Conservation (phyloP, 2,888 invertebrate species). For the Sesia bembeciformis region DNA sequence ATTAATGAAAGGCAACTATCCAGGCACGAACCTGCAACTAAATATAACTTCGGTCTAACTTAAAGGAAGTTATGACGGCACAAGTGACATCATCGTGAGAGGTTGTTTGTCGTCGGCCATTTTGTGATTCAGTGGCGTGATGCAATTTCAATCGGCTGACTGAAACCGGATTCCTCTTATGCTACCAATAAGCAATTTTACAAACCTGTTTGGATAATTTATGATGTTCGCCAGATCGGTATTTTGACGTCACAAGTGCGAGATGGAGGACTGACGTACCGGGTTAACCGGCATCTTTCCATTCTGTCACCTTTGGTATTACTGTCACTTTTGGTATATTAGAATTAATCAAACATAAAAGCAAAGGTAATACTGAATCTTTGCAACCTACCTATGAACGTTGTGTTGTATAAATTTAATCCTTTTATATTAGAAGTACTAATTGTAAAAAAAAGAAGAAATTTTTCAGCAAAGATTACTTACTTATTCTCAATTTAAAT, state of each 20-base stretch:
- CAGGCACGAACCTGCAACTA: background rate
- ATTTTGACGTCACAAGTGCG: background rate
- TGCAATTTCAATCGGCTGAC: slow-evolving; percentile 11
- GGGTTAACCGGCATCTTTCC: no score
- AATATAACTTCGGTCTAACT: slow-evolving; percentile 1
- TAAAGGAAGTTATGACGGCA: slow-evolving; percentile 8
- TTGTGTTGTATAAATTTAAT: no score
- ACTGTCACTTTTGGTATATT: no score
- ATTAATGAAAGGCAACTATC: no score
- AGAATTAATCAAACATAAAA: no score
- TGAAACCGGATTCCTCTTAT: slow-evolving; percentile 4
- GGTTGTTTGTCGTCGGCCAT: slow-evolving; percentile 11
- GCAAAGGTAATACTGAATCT: no score
- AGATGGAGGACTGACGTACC: background rate
- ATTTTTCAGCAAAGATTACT: no score
- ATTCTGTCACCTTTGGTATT: no score
- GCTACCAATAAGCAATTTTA: background rate
- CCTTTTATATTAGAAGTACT: no score
- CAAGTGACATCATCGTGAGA: slow-evolving; percentile 28
- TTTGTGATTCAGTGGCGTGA: slow-evolving; percentile 11
- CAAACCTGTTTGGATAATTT: background rate
- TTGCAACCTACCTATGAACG: no score
- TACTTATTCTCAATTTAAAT: no score
- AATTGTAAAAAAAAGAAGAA: no score
- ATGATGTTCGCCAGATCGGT: background rate